Percentiles rank a stretch among this genome's conserved stretches.
Evolutionary conservation across 2,797 vertebrate genomes (phyloP).

Genomic region (Limosa lapponica): DNA sequence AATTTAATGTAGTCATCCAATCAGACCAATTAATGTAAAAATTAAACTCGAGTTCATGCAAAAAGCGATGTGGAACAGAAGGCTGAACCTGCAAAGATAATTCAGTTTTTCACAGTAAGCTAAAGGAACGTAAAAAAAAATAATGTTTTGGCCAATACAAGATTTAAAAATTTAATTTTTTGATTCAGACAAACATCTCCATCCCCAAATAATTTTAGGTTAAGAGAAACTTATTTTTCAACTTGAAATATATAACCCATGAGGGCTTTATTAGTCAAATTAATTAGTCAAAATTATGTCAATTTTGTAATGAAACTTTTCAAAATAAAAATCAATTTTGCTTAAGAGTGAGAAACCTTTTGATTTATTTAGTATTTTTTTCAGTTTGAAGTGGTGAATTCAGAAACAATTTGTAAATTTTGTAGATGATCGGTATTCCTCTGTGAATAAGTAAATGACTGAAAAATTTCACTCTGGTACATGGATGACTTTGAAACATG

Average conservation of each 20-base stretch:
- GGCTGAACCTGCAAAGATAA: not conserved
- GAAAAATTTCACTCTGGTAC: not conserved
- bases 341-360: not conserved
- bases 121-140: not conserved
- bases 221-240: not conserved
- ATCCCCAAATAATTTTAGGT: not conserved
- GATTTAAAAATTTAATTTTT: not conserved
- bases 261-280: not conserved
- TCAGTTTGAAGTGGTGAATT: not conserved
- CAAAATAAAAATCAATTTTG: not conserved
- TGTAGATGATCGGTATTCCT: not conserved
- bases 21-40: not conserved
- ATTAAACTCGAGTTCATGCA: not conserved
- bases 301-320: not conserved
- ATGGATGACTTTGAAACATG: not conserved
- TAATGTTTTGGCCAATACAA: not conserved
- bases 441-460: not conserved
- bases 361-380: not conserved
- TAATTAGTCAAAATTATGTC: not conserved
- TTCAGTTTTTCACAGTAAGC: not conserved
- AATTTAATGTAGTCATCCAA: not conserved
- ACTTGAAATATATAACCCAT: not conserved
- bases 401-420: not conserved
- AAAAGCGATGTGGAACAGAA: not conserved
- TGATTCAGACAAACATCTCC: not conserved